A percentile compares a stretch with the other conserved stretches of the same genome.
These are phyloP conservation scores for Cantharis flavilabris DNA, from an alignment of 2,888 invertebrate species.

Conservation along the genomic window DNA sequence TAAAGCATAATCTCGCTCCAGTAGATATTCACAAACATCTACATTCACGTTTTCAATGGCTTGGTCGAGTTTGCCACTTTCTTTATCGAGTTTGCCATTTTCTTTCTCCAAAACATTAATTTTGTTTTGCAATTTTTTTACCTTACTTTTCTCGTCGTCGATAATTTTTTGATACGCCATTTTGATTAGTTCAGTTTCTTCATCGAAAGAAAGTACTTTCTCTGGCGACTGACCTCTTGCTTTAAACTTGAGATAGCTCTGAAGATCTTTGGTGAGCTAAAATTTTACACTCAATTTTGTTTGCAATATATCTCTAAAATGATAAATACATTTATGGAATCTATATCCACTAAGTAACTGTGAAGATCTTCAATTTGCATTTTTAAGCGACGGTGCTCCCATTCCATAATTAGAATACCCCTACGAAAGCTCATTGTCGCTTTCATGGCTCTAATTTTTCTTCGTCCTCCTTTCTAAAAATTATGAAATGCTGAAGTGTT, in stretches of 20 bases:
- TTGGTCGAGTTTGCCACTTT: conserved; percentile 52
- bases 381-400: conserved; percentile 71
- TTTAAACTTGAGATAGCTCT: conserved; percentile 62
- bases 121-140: conserved; percentile 59
- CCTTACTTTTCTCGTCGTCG: conserved; percentile 55
- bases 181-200: conserved; percentile 61
- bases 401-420: conserved; percentile 69
- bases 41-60: conserved; percentile 61
- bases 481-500: neutral
- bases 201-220: conserved; percentile 62
- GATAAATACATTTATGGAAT: conserved; percentile 61
- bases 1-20: conserved; percentile 60
- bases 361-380: conserved; percentile 70
- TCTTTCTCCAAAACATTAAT: conserved; percentile 52
- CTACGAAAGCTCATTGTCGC: conserved; percentile 69
- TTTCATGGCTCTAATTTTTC: conserved; percentile 70
- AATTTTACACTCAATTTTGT: conserved; percentile 24
- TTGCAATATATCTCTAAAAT: neutral
- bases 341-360: conserved; percentile 65
- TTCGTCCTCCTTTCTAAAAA: conserved; percentile 64
- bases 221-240: conserved; percentile 60
- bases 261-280: conserved; percentile 70
- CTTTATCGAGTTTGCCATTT: conserved; percentile 37
- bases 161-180: conserved; percentile 59
- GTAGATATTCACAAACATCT: conserved; percentile 64